These are phyloP conservation scores for Boloria euphrosyne DNA, from an alignment of 2,888 invertebrate species.

Conservation along the genomic window DNA sequence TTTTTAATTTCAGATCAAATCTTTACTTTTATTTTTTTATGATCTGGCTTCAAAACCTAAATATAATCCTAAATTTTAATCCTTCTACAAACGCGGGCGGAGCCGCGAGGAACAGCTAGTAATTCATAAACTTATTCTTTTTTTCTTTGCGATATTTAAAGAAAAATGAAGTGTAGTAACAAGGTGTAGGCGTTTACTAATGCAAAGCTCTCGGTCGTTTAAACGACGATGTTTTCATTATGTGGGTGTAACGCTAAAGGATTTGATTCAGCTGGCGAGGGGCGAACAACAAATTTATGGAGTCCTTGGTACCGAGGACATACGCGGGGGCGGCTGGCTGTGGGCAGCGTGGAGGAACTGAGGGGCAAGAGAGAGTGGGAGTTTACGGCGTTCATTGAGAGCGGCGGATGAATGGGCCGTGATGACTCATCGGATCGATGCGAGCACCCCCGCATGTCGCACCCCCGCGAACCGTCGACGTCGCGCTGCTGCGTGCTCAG, in stretches of 20 bases:
- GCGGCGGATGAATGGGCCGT: slow-evolving; percentile 77
- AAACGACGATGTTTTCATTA: slow-evolving; percentile 28
- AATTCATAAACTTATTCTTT: neutral
- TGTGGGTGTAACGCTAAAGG: slow-evolving; percentile 66
- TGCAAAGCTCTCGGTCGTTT: slow-evolving; percentile 18
- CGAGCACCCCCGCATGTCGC: slow-evolving; percentile 45
- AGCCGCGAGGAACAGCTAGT: no score
- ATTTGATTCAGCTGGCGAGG: slow-evolving; percentile 62
- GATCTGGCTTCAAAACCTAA: no score
- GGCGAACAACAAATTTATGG: slow-evolving; percentile 58
- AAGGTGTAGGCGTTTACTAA: slow-evolving; percentile 19
- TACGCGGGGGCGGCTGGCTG: slow-evolving; percentile 49
- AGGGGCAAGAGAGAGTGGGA: slow-evolving; percentile 48
- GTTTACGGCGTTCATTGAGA: slow-evolving; percentile 74
- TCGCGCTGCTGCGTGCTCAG: slow-evolving; percentile 34
- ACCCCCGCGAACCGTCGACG: slow-evolving; percentile 37
- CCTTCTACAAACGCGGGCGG: no score
- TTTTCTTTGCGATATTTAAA: slow-evolving; percentile 7
- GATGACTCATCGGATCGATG: slow-evolving; percentile 79
- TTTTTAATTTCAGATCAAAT: no score
- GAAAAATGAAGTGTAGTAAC: slow-evolving; percentile 8
- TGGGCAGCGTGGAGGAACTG: slow-evolving; percentile 45
- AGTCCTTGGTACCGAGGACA: slow-evolving; percentile 73
- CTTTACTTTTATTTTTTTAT: no score
- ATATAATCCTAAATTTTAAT: no score